phyloP scores from a whole-genome alignment of 2,888 invertebrate species.

The Lypha dubia region DNA sequence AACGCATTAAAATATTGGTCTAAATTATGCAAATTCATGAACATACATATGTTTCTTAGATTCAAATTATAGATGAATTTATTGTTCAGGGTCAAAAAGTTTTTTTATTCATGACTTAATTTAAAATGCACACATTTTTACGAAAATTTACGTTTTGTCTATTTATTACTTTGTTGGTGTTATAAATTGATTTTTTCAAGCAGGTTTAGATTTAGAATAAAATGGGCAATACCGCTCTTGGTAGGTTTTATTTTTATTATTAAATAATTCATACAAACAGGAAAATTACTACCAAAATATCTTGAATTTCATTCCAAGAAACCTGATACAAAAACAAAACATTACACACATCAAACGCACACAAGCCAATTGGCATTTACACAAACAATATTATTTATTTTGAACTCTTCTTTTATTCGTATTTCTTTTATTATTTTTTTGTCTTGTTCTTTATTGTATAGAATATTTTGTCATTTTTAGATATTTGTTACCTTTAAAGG shows the following conservation, averaged over 20 bases:
- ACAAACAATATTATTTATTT: constrained; percentile 32
- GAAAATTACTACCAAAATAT: constrained; percentile 17
- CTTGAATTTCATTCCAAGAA: constrained; percentile 16
- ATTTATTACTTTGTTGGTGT: not conserved
- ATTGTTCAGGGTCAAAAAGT: constrained; percentile 33
- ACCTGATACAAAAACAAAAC: constrained; percentile 54
- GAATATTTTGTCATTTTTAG: not conserved
- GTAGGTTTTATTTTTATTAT: not conserved
- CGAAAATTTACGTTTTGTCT: not conserved
- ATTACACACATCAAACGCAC: constrained; percentile 4
- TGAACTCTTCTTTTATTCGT: not conserved
- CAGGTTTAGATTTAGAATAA: not conserved
- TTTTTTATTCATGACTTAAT: constrained; percentile 17
- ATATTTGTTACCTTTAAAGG: not conserved
- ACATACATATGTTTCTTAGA: not conserved
- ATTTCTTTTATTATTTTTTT: not conserved
- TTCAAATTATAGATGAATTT: not conserved
- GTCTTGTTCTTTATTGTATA: not conserved
- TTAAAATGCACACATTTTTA: constrained; percentile 2
- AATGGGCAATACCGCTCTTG: not conserved
- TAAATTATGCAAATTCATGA: not conserved
- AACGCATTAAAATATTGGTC: not conserved
- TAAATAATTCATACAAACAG: not conserved
- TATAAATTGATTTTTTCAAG: constrained; percentile 47
- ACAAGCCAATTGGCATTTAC: not conserved